These are phyloP conservation scores for Morone chrysops DNA, from an alignment of 2,113 vertebrate species.

Conservation along the genomic window DNA sequence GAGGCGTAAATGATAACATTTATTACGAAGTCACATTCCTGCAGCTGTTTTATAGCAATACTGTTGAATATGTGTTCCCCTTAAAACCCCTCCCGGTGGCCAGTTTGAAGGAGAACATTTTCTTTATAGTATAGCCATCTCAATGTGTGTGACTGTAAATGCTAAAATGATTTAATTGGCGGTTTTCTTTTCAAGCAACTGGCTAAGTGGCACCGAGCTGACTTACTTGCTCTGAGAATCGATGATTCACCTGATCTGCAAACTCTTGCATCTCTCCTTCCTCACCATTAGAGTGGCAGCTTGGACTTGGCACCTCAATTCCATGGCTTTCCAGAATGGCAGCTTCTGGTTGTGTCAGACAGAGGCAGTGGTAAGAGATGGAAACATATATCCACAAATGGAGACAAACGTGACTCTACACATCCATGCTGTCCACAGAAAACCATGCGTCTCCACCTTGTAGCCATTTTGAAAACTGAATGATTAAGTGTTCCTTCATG, in stretches of 20 bases:
- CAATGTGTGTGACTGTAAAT: background rate
- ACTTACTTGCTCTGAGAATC: constrained; percentile 77
- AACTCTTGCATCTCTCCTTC: constrained; percentile 86
- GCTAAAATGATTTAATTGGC: background rate
- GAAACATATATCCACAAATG: background rate
- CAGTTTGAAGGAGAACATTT: too few relatives aligned
- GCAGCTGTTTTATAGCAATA: background rate
- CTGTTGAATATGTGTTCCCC: background rate
- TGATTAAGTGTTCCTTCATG: too few relatives aligned
- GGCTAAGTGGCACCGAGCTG: background rate
- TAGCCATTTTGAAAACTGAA: too few relatives aligned
- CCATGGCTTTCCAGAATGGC: constrained; percentile 89
- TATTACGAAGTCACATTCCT: background rate
- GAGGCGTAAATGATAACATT: background rate
- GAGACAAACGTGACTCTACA: background rate
- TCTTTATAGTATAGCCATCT: background rate
- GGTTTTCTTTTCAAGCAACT: background rate
- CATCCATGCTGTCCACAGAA: background rate
- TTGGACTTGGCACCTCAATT: constrained; percentile 87
- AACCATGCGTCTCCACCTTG: background rate
- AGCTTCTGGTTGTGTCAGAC: constrained; percentile 80
- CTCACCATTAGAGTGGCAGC: constrained; percentile 87
- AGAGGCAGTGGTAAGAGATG: background rate
- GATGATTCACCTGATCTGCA: constrained; percentile 82
- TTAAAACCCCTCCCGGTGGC: too few relatives aligned